phyloP scores from a whole-genome alignment of 2,888 invertebrate species.

The Lasioglossum oenotherae region DNA sequence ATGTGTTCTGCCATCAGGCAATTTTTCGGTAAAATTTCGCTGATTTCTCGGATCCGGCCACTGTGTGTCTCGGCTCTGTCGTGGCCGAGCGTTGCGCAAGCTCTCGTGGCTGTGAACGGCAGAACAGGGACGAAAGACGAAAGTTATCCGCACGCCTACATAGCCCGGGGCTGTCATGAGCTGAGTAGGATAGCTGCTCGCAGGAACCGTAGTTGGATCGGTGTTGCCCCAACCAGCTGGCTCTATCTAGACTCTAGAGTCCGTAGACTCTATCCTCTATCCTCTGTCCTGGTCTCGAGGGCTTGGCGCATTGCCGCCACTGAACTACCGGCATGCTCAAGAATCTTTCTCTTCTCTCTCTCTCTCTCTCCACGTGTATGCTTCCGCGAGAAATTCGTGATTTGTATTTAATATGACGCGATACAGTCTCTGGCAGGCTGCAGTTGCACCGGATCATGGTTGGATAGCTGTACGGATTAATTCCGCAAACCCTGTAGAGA shows the following conservation, averaged over 20 bases:
- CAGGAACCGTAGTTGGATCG: conserved; percentile 51
- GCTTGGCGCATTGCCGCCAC: conserved; percentile 67
- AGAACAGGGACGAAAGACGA: conserved; percentile 60
- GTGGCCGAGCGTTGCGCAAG: conserved; percentile 51
- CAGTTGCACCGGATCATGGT: conserved; percentile 21
- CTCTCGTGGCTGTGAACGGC: conserved; percentile 43
- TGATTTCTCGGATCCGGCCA: background rate
- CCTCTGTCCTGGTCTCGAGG: conserved; percentile 51
- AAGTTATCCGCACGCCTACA: conserved; percentile 77
- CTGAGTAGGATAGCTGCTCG: conserved; percentile 26
- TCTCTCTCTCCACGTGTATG: background rate
- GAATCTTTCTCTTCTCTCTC: conserved; percentile 37
- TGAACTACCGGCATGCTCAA: conserved; percentile 50
- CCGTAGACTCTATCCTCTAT: background rate
- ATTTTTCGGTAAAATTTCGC: background rate
- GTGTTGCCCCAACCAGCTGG: conserved; percentile 58
- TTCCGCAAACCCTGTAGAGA: conserved; percentile 29
- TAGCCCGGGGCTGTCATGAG: conserved; percentile 78
- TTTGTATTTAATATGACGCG: conserved; percentile 53
- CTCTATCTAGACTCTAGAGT: background rate
- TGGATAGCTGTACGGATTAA: conserved; percentile 32
- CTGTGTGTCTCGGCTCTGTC: conserved; percentile 10
- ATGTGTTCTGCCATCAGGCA: background rate
- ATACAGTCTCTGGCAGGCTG: background rate
- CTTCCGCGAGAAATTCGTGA: conserved; percentile 61